A percentile compares a stretch with the other conserved stretches of the same genome.
phyloP scores from a whole-genome alignment of 2,113 vertebrate genomes.

The Cebidichthys violaceus region DNA sequence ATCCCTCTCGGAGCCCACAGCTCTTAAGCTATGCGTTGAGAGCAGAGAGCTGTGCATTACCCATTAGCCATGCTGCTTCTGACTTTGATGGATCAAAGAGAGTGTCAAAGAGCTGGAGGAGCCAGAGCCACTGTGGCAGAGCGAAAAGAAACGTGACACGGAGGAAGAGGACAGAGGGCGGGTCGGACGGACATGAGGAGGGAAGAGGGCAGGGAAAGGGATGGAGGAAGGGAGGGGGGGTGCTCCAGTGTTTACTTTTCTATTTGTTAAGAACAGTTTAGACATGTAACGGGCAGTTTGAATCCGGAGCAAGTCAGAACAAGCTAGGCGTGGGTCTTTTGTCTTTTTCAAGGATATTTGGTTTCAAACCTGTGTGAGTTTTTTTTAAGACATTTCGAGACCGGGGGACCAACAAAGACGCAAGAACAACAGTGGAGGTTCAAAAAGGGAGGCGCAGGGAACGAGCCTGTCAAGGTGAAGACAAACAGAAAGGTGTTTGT shows the following conservation, averaged over 20 bases:
- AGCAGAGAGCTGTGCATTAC: conserved; percentile 52
- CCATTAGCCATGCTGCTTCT: conserved; percentile 66
- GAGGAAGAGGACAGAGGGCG: conserved; percentile 33
- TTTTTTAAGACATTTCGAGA: background rate
- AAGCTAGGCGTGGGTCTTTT: background rate
- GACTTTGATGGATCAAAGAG: conserved; percentile 72
- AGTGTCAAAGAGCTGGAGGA: conserved; percentile 41
- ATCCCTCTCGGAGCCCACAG: conserved; percentile 47
- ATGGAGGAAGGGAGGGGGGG: background rate
- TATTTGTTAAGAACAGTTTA: conserved; percentile 1
- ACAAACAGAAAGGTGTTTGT: conserved; percentile 41
- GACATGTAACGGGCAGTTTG: conserved; percentile 1
- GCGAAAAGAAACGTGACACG: conserved; percentile 19
- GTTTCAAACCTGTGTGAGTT: conserved; percentile 24
- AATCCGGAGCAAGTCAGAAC: conserved; percentile 28
- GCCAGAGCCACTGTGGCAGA: conserved; percentile 7
- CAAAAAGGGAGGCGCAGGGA: background rate
- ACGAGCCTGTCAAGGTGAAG: conserved; percentile 22
- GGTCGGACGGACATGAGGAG: conserved; percentile 19
- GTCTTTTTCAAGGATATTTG: conserved; percentile 34
- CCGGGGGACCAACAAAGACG: background rate
- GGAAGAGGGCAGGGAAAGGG: conserved; percentile 3
- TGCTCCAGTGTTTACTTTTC: background rate
- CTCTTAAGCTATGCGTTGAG: conserved; percentile 51
- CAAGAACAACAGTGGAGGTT: background rate